Evolutionary conservation across 2,113 vertebrate species (phyloP).

Genomic region (Platichthys flesus): DNA sequence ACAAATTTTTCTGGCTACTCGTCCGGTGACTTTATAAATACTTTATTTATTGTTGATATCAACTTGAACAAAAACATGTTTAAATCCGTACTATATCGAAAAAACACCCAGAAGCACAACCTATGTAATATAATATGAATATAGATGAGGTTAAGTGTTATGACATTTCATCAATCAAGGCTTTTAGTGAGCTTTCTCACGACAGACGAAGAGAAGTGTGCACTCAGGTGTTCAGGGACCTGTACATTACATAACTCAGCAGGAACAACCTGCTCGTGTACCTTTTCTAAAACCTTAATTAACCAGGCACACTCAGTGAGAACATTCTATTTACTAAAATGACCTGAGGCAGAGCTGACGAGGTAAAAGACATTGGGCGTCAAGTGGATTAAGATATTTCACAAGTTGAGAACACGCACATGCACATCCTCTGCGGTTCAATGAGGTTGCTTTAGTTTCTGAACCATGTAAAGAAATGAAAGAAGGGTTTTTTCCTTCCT

Average conservation of each 20-base stretch:
- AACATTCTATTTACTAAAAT: constrained; percentile 50
- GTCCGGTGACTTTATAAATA: too few relatives aligned
- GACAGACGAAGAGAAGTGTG: not conserved
- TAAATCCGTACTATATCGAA: not conserved
- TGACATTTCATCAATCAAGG: not conserved
- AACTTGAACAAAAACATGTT: too few relatives aligned
- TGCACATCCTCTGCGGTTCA: constrained; percentile 8
- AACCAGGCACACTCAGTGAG: constrained; percentile 26
- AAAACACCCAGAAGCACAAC: not conserved
- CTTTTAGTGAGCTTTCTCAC: not conserved
- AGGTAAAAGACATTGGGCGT: constrained; percentile 10
- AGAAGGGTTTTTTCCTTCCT: constrained; percentile 1
- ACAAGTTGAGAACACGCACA: constrained; percentile 24
- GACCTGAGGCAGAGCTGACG: constrained; percentile 36
- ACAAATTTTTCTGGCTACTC: too few relatives aligned
- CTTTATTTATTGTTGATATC: too few relatives aligned
- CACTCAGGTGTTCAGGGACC: not conserved
- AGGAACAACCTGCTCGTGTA: constrained; percentile 61
- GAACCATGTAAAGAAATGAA: not conserved
- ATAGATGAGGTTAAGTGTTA: not conserved
- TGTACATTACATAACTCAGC: constrained; percentile 23
- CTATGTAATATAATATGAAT: not conserved
- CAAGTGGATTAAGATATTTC: constrained; percentile 24
- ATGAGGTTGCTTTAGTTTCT: not conserved
- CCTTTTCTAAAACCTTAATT: constrained; percentile 54